A percentile compares a stretch with the other conserved stretches of the same genome.
Conservation (phyloP, 2,888 invertebrate genomes). For the Electrophaes corylata region DNA sequence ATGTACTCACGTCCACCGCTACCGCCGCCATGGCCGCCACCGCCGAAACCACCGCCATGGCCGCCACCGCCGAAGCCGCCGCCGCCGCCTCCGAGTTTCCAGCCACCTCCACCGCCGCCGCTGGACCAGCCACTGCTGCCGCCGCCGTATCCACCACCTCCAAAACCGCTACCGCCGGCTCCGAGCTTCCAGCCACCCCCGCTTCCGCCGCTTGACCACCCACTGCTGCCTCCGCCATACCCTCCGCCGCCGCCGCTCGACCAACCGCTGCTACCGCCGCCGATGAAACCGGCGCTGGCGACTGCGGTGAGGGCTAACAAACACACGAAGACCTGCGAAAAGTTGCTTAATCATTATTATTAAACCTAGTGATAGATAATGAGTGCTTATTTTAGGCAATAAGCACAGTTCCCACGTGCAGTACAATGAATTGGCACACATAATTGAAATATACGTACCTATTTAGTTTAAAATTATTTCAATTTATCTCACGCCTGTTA, state of each 20-base stretch:
- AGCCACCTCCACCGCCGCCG: conserved; percentile 51
- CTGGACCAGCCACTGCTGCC: conserved; percentile 33
- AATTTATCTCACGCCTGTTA: too few relatives aligned
- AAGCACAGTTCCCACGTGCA: conserved; percentile 13
- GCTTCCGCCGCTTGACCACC: conserved; percentile 45
- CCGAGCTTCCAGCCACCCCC: conserved; percentile 46
- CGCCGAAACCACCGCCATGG: conserved; percentile 49
- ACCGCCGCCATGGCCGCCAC: conserved; percentile 23
- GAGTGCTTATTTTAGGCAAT: conserved; percentile 9
- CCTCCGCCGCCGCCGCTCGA: conserved; percentile 47
- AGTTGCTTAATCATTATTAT: conserved; percentile 7
- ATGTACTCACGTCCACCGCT: conserved; percentile 49
- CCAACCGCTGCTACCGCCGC: conserved; percentile 55
- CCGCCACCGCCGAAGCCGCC: neutral
- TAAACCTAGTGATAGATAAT: neutral
- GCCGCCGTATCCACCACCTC: conserved; percentile 17
- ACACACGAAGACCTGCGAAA: conserved; percentile 73
- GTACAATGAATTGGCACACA: neutral
- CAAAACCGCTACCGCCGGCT: conserved; percentile 49
- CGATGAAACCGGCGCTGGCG: conserved; percentile 68
- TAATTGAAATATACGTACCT: too few relatives aligned
- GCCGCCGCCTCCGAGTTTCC: neutral
- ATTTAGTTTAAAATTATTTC: neutral
- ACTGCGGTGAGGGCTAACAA: conserved; percentile 70
- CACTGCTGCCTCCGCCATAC: conserved; percentile 48